Evolutionary conservation across 2,113 vertebrate genomes (phyloP).

Genomic region (Corynorhinus townsendii): DNA sequence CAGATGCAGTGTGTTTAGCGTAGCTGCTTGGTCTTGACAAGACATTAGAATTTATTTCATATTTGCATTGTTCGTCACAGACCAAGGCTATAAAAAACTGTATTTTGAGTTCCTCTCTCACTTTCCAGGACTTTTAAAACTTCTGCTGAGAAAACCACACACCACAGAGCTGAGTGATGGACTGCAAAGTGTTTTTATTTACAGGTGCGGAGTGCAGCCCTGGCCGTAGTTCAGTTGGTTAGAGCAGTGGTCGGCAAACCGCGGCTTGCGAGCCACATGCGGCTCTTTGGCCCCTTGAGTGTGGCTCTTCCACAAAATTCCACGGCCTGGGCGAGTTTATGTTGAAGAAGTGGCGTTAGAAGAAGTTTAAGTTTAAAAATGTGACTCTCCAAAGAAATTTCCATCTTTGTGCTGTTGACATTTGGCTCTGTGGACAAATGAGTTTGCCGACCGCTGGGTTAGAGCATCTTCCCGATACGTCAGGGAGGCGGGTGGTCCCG

Average conservation of each 20-base stretch:
- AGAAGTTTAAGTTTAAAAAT: too few species aligned
- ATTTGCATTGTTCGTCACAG: constrained; percentile 66
- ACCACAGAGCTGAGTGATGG: background rate
- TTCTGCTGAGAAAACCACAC: background rate
- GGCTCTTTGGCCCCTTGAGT: too few species aligned
- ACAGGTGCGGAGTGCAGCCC: background rate
- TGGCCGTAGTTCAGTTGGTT: too few species aligned
- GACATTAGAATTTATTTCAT: constrained; percentile 73
- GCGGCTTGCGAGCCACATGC: too few species aligned
- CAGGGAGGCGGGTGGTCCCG: background rate
- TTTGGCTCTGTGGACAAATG: too few species aligned
- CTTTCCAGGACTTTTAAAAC: constrained; percentile 25
- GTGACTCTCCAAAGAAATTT: too few species aligned
- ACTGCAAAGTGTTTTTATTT: constrained; percentile 7
- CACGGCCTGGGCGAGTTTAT: too few species aligned
- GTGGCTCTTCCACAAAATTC: too few species aligned
- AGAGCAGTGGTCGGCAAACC: too few species aligned
- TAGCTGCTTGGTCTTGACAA: constrained; percentile 76
- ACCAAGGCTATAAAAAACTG: constrained; percentile 50
- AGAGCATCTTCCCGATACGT: background rate
- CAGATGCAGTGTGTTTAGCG: constrained; percentile 81
- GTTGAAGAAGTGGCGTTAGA: too few species aligned
- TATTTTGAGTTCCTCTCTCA: constrained; percentile 60
- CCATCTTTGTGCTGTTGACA: too few species aligned
- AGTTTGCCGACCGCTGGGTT: too few species aligned